Conservation (phyloP, 2,113 vertebrate genomes). For the Clinocottus analis region DNA sequence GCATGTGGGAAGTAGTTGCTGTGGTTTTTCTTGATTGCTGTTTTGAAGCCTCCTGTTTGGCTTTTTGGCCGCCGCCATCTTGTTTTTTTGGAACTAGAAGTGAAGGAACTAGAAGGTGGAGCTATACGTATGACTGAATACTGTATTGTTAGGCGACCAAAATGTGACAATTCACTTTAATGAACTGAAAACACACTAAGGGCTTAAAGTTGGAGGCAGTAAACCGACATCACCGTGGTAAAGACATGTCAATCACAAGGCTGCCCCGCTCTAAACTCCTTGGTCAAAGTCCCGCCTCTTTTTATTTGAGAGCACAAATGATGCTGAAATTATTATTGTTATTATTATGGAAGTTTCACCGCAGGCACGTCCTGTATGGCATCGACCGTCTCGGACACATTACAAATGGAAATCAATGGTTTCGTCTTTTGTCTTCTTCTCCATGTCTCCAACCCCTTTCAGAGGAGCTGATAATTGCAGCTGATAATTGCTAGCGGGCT, state of each 20-base stretch:
- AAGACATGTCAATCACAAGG: too few relatives aligned
- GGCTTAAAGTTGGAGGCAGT: too few relatives aligned
- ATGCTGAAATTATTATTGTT: constrained; percentile 19
- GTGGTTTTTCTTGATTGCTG: neutral
- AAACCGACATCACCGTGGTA: too few relatives aligned
- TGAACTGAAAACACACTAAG: too few relatives aligned
- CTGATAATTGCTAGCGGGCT: constrained; percentile 66
- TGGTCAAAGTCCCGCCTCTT: neutral
- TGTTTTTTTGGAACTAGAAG: neutral
- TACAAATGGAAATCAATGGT: constrained; percentile 63
- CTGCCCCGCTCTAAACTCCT: neutral
- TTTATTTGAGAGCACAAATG: neutral
- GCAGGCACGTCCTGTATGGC: neutral
- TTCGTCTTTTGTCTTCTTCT: constrained; percentile 52
- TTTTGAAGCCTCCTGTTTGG: neutral
- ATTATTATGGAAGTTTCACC: neutral
- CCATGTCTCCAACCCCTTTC: constrained; percentile 34
- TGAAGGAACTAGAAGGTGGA: too few relatives aligned
- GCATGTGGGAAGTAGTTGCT: neutral
- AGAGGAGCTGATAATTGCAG: constrained; percentile 62
- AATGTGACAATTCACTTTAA: too few relatives aligned
- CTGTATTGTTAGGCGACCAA: too few relatives aligned
- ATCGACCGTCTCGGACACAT: constrained; percentile 51
- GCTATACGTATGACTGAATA: too few relatives aligned
- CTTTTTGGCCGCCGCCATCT: neutral